Base-by-base conservation (phyloP, 2,113 vertebrate genomes). In the Theristicus caerulescens region DNA sequence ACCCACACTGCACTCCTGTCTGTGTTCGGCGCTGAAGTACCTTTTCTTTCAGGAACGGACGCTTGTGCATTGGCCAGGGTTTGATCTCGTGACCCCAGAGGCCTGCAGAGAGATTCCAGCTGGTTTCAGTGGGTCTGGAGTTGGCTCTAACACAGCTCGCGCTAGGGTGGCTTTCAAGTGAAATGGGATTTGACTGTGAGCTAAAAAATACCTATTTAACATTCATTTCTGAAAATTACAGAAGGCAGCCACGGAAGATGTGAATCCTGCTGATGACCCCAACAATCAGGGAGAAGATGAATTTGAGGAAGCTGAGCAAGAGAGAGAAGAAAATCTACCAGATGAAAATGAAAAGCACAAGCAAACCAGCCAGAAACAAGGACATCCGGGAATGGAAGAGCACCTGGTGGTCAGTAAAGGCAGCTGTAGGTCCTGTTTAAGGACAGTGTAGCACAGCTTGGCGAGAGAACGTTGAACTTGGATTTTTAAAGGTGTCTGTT, bases 221-320 rank as follows among this genome's bases (percentile, higher is more conserved):
- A 26, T 72, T 88, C 27, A 4, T 31, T 92, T 61, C 82, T 94
- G 82, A 94, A 29, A 93, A 77, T 92, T 94, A 13, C 85, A 99
- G 99, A 98, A 97, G 46, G 98, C 96, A 40, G 97, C 95, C 38
- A 94, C 98, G 26, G 98, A 98, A 32, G 99, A 99, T 26, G 93
- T 99, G 73, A 99, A 99, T 97, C 99, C 99, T 15, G 99, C 99
- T 76, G 98, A 99, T 55, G 99, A 99, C 97, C 99, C 99, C 34
- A 99, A 99, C 97, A 99, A 99, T 96, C 99, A 99, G 97, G 99
- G 99, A 4, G 99, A 99, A 96, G 99, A 99, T 91, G 99, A 99
- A 97, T 99, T 99, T 96, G 99, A 99, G 86, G 99, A 99, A 97
- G 99, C 99, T 0, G 99, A 99, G 90, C 99, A 99, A 54, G 99